Conservation (phyloP, 2,113 vertebrate species). For the Deroptyus accipitrinus region DNA sequence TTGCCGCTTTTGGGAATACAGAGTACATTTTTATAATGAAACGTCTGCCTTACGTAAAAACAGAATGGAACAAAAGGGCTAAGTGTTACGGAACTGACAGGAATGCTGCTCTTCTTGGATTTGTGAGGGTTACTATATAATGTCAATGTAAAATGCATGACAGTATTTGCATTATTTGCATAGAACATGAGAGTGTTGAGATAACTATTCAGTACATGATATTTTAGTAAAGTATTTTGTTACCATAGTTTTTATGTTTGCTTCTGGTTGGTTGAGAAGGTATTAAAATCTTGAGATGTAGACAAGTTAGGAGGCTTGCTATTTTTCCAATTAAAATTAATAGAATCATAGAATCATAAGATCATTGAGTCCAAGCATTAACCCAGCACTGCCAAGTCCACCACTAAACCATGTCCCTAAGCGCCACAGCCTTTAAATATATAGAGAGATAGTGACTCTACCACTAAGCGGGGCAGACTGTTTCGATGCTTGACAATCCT, state of each 20-base stretch:
- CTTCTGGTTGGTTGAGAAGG: fast-evolving
- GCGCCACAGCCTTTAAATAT: background rate
- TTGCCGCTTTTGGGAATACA: background rate
- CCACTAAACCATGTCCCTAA: background rate
- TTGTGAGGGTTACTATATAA: background rate
- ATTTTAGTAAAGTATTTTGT: conserved; percentile 60
- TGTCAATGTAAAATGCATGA: background rate
- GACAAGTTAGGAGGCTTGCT: background rate
- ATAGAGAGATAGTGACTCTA: background rate
- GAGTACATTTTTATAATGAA: background rate
- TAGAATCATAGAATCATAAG: background rate
- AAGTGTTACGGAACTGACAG: background rate
- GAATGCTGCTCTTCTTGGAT: background rate
- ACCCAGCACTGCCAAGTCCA: background rate
- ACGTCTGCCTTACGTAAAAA: background rate
- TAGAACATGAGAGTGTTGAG: background rate
- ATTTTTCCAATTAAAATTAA: background rate
- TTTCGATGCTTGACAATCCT: background rate
- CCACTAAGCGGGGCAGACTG: background rate
- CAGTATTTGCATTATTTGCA: background rate
- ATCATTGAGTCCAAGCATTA: fast-evolving
- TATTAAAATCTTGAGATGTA: background rate
- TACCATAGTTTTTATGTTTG: background rate
- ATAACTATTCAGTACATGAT: background rate
- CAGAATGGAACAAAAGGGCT: background rate